These are phyloP conservation scores for Melinaea menophilus DNA, from an alignment of 2,888 invertebrate species.

Conservation along the genomic window DNA sequence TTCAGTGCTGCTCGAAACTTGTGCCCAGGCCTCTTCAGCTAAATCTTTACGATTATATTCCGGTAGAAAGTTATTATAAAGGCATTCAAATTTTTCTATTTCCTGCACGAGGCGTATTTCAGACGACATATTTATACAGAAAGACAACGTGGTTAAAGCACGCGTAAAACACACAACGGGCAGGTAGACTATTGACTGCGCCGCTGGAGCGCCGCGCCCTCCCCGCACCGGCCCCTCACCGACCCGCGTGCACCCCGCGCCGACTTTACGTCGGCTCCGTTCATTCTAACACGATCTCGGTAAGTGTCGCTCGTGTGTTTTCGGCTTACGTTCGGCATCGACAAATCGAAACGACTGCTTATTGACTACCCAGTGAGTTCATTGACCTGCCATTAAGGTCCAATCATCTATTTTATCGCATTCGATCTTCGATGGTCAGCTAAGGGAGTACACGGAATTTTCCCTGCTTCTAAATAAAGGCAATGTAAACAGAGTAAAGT, in stretches of 20 bases:
- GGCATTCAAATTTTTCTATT: conserved; percentile 41
- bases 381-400: no score
- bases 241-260: conserved; percentile 27
- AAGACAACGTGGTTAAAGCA: conserved; percentile 12
- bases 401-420: no score
- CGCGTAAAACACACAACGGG: conserved; percentile 25
- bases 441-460: no score
- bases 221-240: conserved; percentile 32
- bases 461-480: no score
- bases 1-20: conserved; percentile 37
- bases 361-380: no score
- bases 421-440: no score
- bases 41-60: conserved; percentile 46
- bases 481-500: no score
- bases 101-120: conserved; percentile 43
- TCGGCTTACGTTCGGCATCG: no score
- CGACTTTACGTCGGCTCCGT: conserved; percentile 12
- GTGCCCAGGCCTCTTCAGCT: conserved; percentile 42
- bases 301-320: no score
- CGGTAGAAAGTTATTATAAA: conserved; percentile 42
- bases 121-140: conserved; percentile 34
- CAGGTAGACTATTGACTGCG: conserved; percentile 21
- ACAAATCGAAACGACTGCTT: no score
- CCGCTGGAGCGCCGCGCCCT: conserved; percentile 36
- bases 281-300: not conserved